These are phyloP conservation scores for Spisula subtruncata DNA, from an alignment of 2,888 invertebrate genomes.

Conservation along the genomic window DNA sequence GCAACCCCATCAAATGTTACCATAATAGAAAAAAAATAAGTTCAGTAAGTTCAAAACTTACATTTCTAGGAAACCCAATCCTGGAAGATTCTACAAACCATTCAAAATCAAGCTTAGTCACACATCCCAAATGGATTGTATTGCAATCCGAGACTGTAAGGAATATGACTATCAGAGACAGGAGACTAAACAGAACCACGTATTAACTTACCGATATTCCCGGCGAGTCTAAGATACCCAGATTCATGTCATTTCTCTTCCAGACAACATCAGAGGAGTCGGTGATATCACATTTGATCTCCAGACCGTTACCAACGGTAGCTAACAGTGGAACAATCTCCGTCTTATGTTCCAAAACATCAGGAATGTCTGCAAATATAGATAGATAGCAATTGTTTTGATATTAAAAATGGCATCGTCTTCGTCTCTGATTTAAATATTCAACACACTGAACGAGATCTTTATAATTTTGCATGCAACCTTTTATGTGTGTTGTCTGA, in stretches of 20 bases:
- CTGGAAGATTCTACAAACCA: not conserved
- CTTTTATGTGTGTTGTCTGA: too few species aligned
- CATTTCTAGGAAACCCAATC: not conserved
- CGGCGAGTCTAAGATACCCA: slow-evolving; percentile 90
- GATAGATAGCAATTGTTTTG: not conserved
- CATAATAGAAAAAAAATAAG: not conserved
- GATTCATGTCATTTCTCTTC: slow-evolving; percentile 91
- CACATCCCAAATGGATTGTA: not conserved
- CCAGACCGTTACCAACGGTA: slow-evolving; percentile 92
- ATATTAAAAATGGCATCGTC: not conserved
- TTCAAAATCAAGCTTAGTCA: not conserved
- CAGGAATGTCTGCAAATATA: slow-evolving; percentile 90
- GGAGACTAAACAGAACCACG: not conserved
- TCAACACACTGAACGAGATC: too few species aligned
- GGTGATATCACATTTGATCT: slow-evolving; percentile 92
- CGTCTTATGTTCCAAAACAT: slow-evolving; percentile 92
- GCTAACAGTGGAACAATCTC: slow-evolving; percentile 92
- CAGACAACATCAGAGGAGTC: slow-evolving; percentile 89
- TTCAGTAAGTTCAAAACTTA: not conserved
- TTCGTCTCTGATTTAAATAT: not conserved
- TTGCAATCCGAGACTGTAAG: not conserved
- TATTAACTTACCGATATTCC: slow-evolving; percentile 85
- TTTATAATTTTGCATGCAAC: too few species aligned
- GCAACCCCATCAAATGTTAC: not conserved
- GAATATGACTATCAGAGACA: not conserved